These are phyloP conservation scores for Schizaphis graminum DNA, from an alignment of 2,888 invertebrate genomes.

Conservation along the genomic window DNA sequence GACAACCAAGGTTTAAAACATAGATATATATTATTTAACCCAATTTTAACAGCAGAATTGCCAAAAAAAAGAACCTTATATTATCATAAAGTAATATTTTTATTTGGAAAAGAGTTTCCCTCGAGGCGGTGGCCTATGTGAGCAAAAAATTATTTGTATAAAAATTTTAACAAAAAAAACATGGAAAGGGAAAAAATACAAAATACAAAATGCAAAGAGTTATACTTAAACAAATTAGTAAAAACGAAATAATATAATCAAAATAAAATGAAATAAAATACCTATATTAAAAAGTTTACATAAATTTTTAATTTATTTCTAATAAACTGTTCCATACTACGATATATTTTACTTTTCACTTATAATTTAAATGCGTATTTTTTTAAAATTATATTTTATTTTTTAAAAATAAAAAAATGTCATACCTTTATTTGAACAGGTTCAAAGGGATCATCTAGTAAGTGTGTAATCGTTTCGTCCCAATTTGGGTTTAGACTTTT, in stretches of 20 bases:
- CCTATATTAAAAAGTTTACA: not conserved
- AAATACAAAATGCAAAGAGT: not conserved
- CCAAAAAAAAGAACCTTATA: not conserved
- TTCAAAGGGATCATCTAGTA: slow-evolving; percentile 90
- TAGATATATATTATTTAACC: not conserved
- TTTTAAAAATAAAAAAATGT: not conserved
- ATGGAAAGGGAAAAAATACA: not conserved
- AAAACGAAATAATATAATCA: not conserved
- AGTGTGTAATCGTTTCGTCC: slow-evolving; percentile 95
- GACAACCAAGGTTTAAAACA: not conserved
- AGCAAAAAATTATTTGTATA: not conserved
- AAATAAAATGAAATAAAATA: too few species aligned
- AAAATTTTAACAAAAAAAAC: slow-evolving; percentile 12
- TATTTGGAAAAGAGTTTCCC: not conserved
- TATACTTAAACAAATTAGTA: not conserved
- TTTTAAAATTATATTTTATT: not conserved
- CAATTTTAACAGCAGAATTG: not conserved
- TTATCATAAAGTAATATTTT: slow-evolving; percentile 5
- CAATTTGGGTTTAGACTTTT: slow-evolving; percentile 97
- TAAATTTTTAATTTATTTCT: not conserved
- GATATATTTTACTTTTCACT: not conserved
- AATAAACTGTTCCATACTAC: not conserved
- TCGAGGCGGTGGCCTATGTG: not conserved
- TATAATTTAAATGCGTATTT: not conserved
- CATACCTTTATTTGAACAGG: slow-evolving; percentile 87